Evolutionary conservation across 2,113 vertebrate genomes (phyloP).

Genomic region (Patagioenas fasciata): DNA sequence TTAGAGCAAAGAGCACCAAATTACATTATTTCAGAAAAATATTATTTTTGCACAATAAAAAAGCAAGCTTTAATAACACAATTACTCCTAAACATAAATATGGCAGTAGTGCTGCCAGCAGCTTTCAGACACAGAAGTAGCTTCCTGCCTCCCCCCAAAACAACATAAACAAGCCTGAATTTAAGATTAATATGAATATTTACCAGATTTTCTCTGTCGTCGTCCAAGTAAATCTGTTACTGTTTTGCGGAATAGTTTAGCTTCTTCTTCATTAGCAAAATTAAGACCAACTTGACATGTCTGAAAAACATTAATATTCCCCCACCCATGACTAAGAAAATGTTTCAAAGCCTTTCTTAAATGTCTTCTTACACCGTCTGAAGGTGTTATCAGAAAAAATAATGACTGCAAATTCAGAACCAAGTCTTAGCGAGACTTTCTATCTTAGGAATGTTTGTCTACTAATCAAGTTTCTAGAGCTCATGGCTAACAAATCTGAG

Average conservation of each 20-base stretch:
- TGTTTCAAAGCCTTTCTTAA: constrained; percentile 14
- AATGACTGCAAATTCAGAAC: neutral
- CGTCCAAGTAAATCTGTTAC: constrained; percentile 89
- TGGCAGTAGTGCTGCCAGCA: neutral
- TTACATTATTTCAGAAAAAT: neutral
- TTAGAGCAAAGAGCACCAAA: neutral
- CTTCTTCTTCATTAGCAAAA: constrained; percentile 97
- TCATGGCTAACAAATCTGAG: neutral
- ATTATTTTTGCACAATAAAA: neutral
- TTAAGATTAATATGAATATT: constrained; percentile 45
- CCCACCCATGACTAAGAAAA: constrained; percentile 26
- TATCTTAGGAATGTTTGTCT: neutral
- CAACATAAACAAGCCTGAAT: neutral
- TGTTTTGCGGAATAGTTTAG: constrained; percentile 89
- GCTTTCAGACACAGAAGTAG: neutral
- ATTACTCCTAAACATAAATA: neutral
- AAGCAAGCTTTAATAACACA: neutral
- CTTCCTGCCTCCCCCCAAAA: neutral
- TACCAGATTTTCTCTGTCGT: constrained; percentile 92
- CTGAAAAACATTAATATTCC: constrained; percentile 75
- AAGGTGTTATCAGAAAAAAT: neutral
- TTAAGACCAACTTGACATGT: constrained; percentile 94
- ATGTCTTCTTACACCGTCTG: neutral
- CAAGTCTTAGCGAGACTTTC: neutral
- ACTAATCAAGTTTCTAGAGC: neutral